Base-by-base conservation (phyloP, 2,113 vertebrate species). In the Plectropomus leopardus region DNA sequence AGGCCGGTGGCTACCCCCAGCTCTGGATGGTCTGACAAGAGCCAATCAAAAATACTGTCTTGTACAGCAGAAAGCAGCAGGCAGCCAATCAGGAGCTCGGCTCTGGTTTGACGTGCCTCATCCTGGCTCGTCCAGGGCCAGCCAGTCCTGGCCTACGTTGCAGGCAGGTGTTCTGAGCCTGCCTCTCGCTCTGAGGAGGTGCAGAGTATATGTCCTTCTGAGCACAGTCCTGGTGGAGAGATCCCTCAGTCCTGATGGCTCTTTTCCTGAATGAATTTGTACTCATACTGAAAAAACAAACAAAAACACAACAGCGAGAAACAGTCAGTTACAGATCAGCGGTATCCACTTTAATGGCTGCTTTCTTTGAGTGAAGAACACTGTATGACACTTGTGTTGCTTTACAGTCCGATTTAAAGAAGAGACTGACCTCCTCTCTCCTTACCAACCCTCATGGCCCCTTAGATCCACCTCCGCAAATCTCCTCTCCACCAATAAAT, bases 221-320 rank as follows among this genome's bases (percentile, higher is more conserved):
- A 74, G 69, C 65, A 65, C 64, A 79, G 57, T 34, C 28, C 57
- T 53, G 61, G 34, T 16, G 36, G 36, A 40, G 59, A 21, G 34
- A 77, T 57, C 89, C 82, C 54, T 98, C 94, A 99, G 91, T 99
- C 98, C 86, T 96, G 95, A 3, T 99, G 98, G 83, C 86, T 96
- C 91, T 99, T 99, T 86, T 98, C 97, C 86, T 96, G 94, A 58
- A 95, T 92, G 76, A 97, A 95, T 91, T 96, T 98, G 87, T 96
- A 96, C 92, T 99, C 97, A 82, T 99, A 99, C 98, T 99, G 94
- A 30, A 69, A 54, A 71, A 32, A 32, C 32, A 34, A 34, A 36
- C 34, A 36, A n/a, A 28, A 21, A 34, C 5, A 91, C 15, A 7
- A 32, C 11, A 76, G 16, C 1, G 73, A 14, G n/a, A 60, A 16